phyloP scores from a whole-genome alignment of 1,140 invertebrate species.

The Drosophila azteca region DNA sequence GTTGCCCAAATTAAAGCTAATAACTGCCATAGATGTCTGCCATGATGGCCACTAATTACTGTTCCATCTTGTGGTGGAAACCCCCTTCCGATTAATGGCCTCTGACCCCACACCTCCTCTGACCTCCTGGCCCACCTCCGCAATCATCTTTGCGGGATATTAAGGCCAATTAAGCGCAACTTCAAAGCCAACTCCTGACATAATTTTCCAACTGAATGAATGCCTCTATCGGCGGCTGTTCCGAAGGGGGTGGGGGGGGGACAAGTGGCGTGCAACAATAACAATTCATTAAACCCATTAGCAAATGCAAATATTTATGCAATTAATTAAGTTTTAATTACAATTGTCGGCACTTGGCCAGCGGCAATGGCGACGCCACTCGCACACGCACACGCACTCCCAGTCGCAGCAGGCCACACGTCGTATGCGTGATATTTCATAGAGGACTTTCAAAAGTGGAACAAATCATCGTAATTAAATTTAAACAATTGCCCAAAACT shows the following conservation, averaged over 20 bases:
- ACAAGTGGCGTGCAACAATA: slow-evolving; percentile 59
- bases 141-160: neutral
- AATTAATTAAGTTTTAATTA: slow-evolving; percentile 72
- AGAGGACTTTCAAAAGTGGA: slow-evolving; percentile 3
- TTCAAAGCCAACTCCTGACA: slow-evolving; percentile 8
- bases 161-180: neutral
- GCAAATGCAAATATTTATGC: slow-evolving; percentile 67
- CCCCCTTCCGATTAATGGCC: too few relatives aligned
- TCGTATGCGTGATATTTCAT: slow-evolving; percentile 47
- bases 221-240: slow-evolving; percentile 44
- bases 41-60: too few relatives aligned
- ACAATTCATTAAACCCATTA: slow-evolving; percentile 72
- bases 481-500: slow-evolving; percentile 20
- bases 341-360: slow-evolving; percentile 45
- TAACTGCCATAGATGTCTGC: too few relatives aligned
- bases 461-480: slow-evolving; percentile 51
- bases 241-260: neutral
- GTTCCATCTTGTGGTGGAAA: neutral
- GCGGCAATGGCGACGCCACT: slow-evolving; percentile 8
- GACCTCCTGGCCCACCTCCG: too few relatives aligned
- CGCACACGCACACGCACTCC: too few relatives aligned
- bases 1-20: too few relatives aligned
- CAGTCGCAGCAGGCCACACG: slow-evolving; percentile 4
- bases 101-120: too few relatives aligned
- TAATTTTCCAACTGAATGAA: slow-evolving; percentile 57